Evolutionary conservation across 2,888 invertebrate genomes (phyloP), one percentile per base, ranked within the genome.

Genomic region (Ceriagrion tenellum): DNA sequence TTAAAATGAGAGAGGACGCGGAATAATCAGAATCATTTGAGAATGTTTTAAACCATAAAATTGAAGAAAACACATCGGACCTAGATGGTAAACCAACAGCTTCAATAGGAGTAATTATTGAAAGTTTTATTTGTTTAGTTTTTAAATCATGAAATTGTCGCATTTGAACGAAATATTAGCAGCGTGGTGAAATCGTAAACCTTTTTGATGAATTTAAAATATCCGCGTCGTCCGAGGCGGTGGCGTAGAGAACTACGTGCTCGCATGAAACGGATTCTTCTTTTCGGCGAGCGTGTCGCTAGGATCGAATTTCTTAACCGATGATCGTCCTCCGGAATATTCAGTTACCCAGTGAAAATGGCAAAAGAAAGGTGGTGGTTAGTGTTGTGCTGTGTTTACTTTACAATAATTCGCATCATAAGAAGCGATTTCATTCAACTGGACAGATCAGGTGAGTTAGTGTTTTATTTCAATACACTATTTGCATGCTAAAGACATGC

Each of bases 341-440:
- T 96, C 96, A 40, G 95, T 95, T 95, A 95, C 95, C 95, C 95
- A 30, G 90, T 95, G 95, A 96, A 95, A 95, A 95, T 96, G 95
- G 95, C 95, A 95, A 95, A 95, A 91, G 95, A 91, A 40, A 95
- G 95, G 56, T 95, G 95, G 95, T 95, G 95, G 96, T 88, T 95
- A 93, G 95, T 95, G 95, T 95, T 95, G 95, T 96, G 95, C 90
- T 95, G 96, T 95, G 95, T 96, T 88, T 95, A 95, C 69, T 95
- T 95, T 96, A 95, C 95, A 93, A 95, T 96, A 95, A 95, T 95
- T 95, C 95, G 95, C 95, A 95, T 95, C 95, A 95, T 95, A 95
- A 95, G 95, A 95, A 95, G 95, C 95, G 96, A 96, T 95, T 95
- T 95, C 91, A 95, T 95, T 90, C 95, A 95, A 59, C 95, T 95